phyloP scores from a whole-genome alignment of 2,797 vertebrate species.

The Amblyraja radiata region DNA sequence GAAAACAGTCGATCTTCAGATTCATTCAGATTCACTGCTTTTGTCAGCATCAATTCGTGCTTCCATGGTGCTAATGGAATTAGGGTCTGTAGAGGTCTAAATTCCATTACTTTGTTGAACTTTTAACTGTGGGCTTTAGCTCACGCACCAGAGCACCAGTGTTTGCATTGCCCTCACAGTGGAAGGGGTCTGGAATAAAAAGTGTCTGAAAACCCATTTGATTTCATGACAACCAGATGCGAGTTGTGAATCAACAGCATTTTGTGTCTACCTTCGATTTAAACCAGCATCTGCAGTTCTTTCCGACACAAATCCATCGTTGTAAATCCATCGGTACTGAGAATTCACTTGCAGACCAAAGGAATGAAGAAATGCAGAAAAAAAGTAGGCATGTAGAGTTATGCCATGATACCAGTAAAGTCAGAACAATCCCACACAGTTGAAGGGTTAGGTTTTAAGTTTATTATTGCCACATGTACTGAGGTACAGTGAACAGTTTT shows the following conservation, averaged over 20 bases:
- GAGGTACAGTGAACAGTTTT: too few species aligned
- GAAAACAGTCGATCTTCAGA: conserved; percentile 27
- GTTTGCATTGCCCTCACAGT: not conserved
- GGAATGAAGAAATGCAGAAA: too few species aligned
- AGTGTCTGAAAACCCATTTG: not conserved
- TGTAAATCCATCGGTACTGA: not conserved
- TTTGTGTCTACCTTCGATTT: too few species aligned
- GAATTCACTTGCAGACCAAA: not conserved
- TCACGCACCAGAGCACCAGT: not conserved
- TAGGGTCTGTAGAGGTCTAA: not conserved
- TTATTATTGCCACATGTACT: too few species aligned
- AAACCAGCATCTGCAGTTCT: too few species aligned
- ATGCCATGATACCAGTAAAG: too few species aligned
- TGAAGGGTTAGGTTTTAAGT: too few species aligned
- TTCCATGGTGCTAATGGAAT: conserved; percentile 22
- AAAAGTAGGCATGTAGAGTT: too few species aligned
- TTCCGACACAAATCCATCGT: too few species aligned
- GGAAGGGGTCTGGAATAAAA: not conserved
- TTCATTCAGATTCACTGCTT: conserved; percentile 16
- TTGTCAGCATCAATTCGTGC: not conserved
- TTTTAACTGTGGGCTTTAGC: not conserved
- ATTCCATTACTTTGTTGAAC: conserved; percentile 28
- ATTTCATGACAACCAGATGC: not conserved
- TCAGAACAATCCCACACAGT: too few species aligned
- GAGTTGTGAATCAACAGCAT: not conserved